Evolutionary conservation across 2,888 invertebrate genomes (phyloP), one percentile per base, ranked within the genome.

Genomic region (Amblyjoppa fuscipennis): DNA sequence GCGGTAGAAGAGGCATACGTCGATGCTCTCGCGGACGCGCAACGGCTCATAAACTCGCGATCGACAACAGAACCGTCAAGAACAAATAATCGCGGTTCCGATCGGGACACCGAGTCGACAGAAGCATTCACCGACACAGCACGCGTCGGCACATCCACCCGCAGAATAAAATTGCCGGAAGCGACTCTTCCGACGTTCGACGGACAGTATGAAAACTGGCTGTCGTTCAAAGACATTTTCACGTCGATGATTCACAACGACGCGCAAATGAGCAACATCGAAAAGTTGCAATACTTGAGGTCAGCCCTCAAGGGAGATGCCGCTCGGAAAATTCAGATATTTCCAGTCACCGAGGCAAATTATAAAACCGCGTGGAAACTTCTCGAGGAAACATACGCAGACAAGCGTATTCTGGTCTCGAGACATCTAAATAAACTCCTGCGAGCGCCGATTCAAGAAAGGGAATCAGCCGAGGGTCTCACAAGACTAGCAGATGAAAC

Each of bases 181-280:
- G 64, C 82, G 0, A 56, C 75, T 28, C 56, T 85, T 4, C 75
- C 79, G 11, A 80, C 59, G 0, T 85, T 79, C 51, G 9, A 85
- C 41, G 82, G 79, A 11, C 49, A 70, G 3, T 25, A 75, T n/a
- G 75, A 82, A 2, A 71, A 83, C 16, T 83, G 79, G 79, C 34
- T 88, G 2, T 84, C 82, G 1, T 90, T 89, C 53, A 84, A 85
- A 69, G 85, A 88, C 76, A 70, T 85, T 0, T 86, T 86, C 11
- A 25, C 70, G 1, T 76, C 80, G 9, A 76, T 86, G 73, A 76
- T 86, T 31, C 84, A 81, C 20, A 59, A 69, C 25, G 81, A 83
- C 20, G 13, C 49, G 1, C 49, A 75, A 0, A 7, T 82, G 20
- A 79, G 41, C 41, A 49, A 79, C 20, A 79, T 85, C 49, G 78